phyloP scores from a whole-genome alignment of 2,888 invertebrate genomes.

The Microplitis manilae region DNA sequence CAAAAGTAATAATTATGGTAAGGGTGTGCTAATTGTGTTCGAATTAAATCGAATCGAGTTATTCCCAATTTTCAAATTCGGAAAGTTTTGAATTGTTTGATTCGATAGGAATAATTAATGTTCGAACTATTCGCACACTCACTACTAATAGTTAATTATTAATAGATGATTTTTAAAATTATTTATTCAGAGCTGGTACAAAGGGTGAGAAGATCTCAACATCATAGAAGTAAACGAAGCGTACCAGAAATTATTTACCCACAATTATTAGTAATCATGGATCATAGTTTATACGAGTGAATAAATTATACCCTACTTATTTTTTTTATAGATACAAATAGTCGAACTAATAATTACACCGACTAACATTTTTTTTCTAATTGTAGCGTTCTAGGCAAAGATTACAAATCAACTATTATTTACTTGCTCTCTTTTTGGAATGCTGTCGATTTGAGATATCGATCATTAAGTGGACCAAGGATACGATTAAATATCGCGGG shows the following conservation, averaged over 20 bases:
- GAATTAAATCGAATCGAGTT: background rate
- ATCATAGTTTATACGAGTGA: slow-evolving; percentile 55
- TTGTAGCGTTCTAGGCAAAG: slow-evolving; percentile 51
- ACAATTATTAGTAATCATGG: slow-evolving; percentile 60
- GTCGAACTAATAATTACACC: background rate
- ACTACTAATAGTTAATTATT: background rate
- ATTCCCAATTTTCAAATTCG: no score
- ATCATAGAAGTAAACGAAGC: slow-evolving; percentile 29
- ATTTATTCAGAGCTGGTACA: slow-evolving; percentile 43
- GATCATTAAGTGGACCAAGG: slow-evolving; percentile 56
- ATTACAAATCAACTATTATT: slow-evolving; percentile 49
- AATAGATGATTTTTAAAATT: slow-evolving; percentile 6
- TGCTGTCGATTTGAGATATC: slow-evolving; percentile 63
- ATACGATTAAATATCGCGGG: slow-evolving; percentile 63
- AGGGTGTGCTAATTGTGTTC: background rate
- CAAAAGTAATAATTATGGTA: background rate
- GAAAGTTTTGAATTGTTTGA: no score
- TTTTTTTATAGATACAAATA: no score
- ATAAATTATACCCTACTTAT: slow-evolving; percentile 7
- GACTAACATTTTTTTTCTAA: background rate
- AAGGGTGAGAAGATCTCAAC: slow-evolving; percentile 8
- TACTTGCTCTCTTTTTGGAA: slow-evolving; percentile 64
- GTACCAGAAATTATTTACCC: slow-evolving; percentile 58
- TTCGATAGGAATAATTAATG: no score
- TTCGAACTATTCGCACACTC: no score